Conservation (phyloP, 2,113 vertebrate species). For the Mustela lutreola region DNA sequence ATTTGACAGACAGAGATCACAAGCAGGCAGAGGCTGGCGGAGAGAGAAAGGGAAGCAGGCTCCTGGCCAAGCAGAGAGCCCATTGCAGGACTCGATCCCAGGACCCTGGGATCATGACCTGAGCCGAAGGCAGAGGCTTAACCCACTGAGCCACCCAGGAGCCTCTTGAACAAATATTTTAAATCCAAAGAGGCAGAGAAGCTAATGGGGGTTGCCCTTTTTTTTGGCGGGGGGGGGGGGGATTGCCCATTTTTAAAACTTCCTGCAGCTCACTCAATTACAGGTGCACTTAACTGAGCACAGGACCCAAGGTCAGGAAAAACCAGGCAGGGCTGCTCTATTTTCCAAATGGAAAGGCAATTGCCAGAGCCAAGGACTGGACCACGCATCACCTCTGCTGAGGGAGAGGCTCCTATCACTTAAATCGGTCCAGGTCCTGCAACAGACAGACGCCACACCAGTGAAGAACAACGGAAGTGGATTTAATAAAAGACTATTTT, state of each 20-base stretch:
- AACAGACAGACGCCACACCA: neutral
- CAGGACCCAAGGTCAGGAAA: neutral
- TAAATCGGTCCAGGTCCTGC: neutral
- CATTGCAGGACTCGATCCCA: no score
- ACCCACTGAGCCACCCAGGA: no score
- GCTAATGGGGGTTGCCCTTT: neutral
- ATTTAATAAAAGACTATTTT: neutral
- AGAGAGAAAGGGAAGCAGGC: no score
- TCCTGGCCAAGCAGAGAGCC: no score
- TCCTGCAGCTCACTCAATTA: neutral
- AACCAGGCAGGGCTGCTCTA: neutral
- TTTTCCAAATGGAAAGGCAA: neutral
- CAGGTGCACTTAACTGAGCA: neutral
- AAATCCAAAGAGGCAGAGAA: neutral
- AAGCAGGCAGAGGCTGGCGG: no score
- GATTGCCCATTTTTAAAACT: neutral
- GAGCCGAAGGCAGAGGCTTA: no score
- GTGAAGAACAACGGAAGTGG: neutral
- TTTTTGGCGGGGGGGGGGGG: neutral
- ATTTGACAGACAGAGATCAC: no score
- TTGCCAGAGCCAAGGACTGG: neutral
- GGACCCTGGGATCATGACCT: no score
- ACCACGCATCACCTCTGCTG: neutral
- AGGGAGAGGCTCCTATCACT: neutral
- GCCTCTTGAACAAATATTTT: constrained; percentile 61